Evolutionary conservation across 2,888 invertebrate genomes (phyloP), one percentile per base, ranked within the genome.

Genomic region (Hydraecia micacea): DNA sequence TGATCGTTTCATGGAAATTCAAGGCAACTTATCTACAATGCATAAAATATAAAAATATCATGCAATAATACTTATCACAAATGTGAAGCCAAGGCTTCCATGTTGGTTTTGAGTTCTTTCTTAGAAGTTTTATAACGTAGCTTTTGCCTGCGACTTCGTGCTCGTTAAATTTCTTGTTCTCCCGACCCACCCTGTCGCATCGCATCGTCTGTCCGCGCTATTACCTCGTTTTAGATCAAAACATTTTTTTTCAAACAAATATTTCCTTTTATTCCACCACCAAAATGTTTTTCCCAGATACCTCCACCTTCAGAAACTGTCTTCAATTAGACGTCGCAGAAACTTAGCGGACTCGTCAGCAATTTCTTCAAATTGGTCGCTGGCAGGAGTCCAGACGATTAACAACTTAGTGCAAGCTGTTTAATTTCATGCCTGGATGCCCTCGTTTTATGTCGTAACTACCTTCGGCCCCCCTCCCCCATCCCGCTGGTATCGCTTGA

Each of bases 381-480:
- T 96, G 96, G 95, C 95, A 89, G 82, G 80, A 90, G 90, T 93
- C 95, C 95, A 95, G 93, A 80, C 93, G 93, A 95, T 95, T 95
- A 95, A 94, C 94, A 95, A 94, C 89, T 95, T 95, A 93, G 92
- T 94, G 94, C 94, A 93, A 93, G 94, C 93, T 94, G 94, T 95
- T 95, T 95, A 94, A 96, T 96, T 96, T 95, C 94, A 93, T 93
- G 94, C 93, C 92, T 93, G 92, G 92, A 90, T 91, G 92, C 93
- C 85, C 88, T 81, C 89, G 87, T 88, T 92, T 91, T 87, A 89
- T 90, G 85, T 83, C 75, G 81, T 81, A 78, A 74, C 84, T 80
- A 75, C 77, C 72, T 74, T 60, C 36, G 46, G 28, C 1, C 21
- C 39, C 32, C 55, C 28, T 11, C 42, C n/a, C 39, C 68, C n/a